A percentile compares a stretch with the other conserved stretches of the same genome.
Evolutionary conservation across 2,113 vertebrate genomes (phyloP).

Genomic region (Marmota monax): DNA sequence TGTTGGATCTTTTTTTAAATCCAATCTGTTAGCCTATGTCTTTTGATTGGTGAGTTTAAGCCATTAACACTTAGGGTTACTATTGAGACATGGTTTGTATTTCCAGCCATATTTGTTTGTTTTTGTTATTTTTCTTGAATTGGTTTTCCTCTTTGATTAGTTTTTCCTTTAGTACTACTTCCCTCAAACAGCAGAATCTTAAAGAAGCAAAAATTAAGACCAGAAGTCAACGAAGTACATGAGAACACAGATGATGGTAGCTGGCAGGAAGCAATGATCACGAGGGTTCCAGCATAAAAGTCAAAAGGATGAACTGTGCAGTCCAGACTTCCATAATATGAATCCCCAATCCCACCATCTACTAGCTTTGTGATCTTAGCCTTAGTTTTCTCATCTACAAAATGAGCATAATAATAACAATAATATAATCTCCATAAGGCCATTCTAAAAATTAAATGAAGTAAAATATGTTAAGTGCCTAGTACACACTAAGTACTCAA

Average conservation of each 20-base stretch:
- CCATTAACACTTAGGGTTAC: too few relatives aligned
- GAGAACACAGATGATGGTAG: background rate
- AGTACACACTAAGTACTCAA: background rate
- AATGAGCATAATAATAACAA: background rate
- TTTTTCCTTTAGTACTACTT: too few relatives aligned
- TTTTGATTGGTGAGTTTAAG: too few relatives aligned
- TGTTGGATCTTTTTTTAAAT: too few relatives aligned
- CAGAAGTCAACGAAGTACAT: background rate
- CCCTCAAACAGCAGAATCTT: background rate
- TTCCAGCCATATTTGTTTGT: too few relatives aligned
- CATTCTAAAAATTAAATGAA: background rate
- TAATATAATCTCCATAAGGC: background rate
- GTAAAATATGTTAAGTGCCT: background rate
- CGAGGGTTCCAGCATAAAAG: background rate
- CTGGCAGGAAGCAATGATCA: background rate
- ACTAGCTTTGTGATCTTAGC: background rate
- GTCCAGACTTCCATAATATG: background rate
- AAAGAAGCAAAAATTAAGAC: constrained; percentile 16
- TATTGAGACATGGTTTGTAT: too few relatives aligned
- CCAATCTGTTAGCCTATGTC: too few relatives aligned
- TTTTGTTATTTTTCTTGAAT: too few relatives aligned
- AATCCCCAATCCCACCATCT: background rate
- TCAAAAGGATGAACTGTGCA: background rate
- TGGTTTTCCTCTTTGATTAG: too few relatives aligned
- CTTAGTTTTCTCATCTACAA: background rate